These are phyloP conservation scores for Melinaea marsaeus DNA, from an alignment of 2,888 invertebrate genomes.

Conservation along the genomic window DNA sequence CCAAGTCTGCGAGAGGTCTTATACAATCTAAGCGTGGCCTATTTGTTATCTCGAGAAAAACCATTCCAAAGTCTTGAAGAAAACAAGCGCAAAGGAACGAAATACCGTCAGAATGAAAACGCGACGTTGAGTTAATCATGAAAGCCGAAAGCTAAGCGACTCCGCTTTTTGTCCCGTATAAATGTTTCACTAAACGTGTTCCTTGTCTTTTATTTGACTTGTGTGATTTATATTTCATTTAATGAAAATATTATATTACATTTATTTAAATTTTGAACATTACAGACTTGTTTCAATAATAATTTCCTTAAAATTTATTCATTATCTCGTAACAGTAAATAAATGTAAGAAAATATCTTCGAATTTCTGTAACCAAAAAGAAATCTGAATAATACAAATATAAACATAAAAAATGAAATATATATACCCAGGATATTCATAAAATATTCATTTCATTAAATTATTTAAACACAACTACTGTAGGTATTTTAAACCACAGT, in stretches of 20 bases:
- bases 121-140: conserved; percentile 55
- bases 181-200: not conserved
- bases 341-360: too few relatives aligned
- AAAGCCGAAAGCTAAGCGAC: conserved; percentile 53
- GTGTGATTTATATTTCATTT: not conserved
- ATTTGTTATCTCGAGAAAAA: conserved; percentile 60
- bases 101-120: conserved; percentile 45
- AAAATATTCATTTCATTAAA: too few relatives aligned
- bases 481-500: too few relatives aligned
- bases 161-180: conserved; percentile 47
- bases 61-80: conserved; percentile 27
- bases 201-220: not conserved
- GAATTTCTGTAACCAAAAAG: too few relatives aligned
- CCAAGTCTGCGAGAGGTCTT: not conserved
- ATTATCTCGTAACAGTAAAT: too few relatives aligned
- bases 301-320: too few relatives aligned
- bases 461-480: too few relatives aligned
- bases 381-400: too few relatives aligned
- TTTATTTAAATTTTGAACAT: too few relatives aligned
- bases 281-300: too few relatives aligned
- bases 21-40: conserved; percentile 43
- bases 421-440: too few relatives aligned
- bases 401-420: too few relatives aligned
- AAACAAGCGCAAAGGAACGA: conserved; percentile 34
- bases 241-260: not conserved